These are phyloP conservation scores for Araneus ventricosus DNA, from an alignment of 1,140 invertebrate genomes.

Conservation along the genomic window DNA sequence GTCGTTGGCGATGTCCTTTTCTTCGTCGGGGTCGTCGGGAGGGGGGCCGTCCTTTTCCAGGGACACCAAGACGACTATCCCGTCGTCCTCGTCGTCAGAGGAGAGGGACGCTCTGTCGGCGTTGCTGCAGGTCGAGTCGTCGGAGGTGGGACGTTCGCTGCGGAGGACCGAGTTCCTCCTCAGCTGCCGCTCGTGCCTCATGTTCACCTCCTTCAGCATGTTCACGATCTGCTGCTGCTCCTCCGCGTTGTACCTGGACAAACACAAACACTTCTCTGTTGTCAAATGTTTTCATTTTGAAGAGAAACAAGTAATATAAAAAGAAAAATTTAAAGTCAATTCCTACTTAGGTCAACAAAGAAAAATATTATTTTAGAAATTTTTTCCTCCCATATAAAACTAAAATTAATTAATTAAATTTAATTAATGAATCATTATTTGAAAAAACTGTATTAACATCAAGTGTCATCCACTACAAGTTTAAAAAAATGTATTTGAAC, in stretches of 20 bases:
- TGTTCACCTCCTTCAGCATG: conserved; percentile 44
- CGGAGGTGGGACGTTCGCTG: background rate
- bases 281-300: too few relatives aligned
- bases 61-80: conserved; percentile 20
- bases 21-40: background rate
- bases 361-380: too few relatives aligned
- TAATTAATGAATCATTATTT: too few relatives aligned
- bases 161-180: background rate
- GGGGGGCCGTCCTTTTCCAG: background rate
- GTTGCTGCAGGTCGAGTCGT: background rate
- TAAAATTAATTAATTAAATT: too few relatives aligned
- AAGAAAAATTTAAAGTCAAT: too few relatives aligned
- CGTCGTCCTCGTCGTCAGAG: conserved; percentile 53
- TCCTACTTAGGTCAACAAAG: too few relatives aligned
- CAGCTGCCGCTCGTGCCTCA: conserved; percentile 55
- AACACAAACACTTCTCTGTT: too few relatives aligned
- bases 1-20: background rate
- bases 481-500: too few relatives aligned
- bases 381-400: too few relatives aligned
- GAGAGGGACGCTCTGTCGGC: background rate
- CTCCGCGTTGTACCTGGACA: conserved; percentile 36
- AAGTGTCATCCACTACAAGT: too few relatives aligned
- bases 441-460: too few relatives aligned
- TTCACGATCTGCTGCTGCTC: conserved; percentile 63
- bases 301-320: too few relatives aligned